Conservation (phyloP, 2,113 vertebrate genomes). For the Ceyx margarethae region DNA sequence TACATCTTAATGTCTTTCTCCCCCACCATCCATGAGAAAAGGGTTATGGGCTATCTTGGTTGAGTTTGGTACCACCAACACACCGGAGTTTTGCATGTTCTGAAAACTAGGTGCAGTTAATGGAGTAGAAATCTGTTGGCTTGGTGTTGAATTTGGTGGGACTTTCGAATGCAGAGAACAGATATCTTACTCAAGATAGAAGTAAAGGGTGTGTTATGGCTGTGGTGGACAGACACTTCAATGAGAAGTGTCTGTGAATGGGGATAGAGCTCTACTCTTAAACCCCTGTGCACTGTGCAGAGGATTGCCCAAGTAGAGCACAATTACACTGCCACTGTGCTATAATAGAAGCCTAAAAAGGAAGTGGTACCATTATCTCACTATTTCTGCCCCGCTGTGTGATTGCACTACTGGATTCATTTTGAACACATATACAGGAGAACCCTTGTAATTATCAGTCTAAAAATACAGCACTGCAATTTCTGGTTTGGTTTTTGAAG, state of each 20-base stretch:
- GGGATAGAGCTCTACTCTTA: background rate
- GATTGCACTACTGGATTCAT: background rate
- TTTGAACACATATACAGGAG: background rate
- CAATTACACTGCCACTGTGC: background rate
- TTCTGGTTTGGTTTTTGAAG: background rate
- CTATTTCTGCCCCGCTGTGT: background rate
- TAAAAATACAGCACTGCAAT: constrained; percentile 10
- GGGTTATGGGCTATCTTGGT: background rate
- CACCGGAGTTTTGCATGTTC: background rate
- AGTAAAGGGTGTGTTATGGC: background rate
- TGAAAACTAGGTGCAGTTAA: background rate
- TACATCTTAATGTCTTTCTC: background rate
- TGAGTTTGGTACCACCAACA: background rate
- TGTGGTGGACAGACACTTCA: background rate
- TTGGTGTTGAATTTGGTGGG: background rate
- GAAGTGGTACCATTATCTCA: background rate
- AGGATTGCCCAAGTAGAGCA: background rate
- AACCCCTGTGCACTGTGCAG: background rate
- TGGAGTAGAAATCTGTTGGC: background rate
- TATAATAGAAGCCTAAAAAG: background rate
- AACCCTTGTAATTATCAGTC: background rate
- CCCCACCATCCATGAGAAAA: background rate
- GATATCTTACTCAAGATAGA: background rate
- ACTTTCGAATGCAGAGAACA: background rate
- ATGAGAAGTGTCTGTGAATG: background rate